Conservation (phyloP, 2,113 vertebrate genomes). For the Pachyramphus minor region DNA sequence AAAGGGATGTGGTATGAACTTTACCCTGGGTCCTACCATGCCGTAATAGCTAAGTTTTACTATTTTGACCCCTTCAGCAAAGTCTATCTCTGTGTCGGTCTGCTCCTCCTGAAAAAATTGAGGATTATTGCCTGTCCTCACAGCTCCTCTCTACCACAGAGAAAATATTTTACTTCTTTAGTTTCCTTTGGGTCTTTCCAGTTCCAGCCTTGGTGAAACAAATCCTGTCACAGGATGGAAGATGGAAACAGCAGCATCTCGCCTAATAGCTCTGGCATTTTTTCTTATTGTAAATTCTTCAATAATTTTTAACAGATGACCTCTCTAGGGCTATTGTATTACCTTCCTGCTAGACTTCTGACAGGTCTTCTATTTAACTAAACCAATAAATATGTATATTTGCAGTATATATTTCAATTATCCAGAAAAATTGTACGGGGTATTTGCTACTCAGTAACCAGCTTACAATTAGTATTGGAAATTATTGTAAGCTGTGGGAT, state of each 20-base stretch:
- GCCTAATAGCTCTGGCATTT: neutral
- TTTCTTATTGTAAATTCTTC: neutral
- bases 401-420: neutral
- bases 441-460: neutral
- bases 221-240: neutral
- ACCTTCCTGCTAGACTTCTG: neutral
- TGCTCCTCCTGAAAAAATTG: neutral
- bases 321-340: neutral
- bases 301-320: conserved; percentile 1
- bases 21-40: neutral
- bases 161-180: neutral
- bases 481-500: neutral
- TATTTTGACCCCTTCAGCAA: neutral
- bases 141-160: neutral
- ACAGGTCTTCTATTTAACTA: conserved; percentile 23
- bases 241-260: neutral
- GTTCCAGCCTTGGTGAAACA: neutral
- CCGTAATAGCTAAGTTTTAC: neutral
- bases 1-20: neutral
- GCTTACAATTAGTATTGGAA: neutral
- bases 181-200: neutral
- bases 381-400: conserved; percentile 18
- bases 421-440: neutral
- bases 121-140: neutral
- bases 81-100: neutral